Conservation (phyloP, 2,888 invertebrate genomes). For the Linnaemya tessellans region DNA sequence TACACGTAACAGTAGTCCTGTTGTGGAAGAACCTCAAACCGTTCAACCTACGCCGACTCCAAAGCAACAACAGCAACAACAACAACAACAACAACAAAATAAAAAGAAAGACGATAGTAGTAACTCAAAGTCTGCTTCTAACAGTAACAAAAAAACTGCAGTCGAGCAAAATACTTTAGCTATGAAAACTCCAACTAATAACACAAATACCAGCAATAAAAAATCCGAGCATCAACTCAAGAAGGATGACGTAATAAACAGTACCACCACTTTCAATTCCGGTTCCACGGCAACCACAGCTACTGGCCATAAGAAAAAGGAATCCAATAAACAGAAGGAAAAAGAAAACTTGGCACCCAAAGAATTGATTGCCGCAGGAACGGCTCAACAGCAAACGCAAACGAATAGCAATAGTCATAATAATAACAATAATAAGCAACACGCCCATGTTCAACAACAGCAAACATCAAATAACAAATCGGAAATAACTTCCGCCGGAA, state of each 20-base stretch:
- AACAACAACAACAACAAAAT: conserved; percentile 50
- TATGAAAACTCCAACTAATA: conserved; percentile 55
- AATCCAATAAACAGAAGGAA: conserved; percentile 79
- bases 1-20: conserved; percentile 65
- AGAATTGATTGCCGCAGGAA: conserved; percentile 70
- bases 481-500: conserved; percentile 60
- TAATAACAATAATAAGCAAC: conserved; percentile 67
- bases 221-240: conserved; percentile 77
- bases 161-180: conserved; percentile 60
- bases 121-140: conserved; percentile 53
- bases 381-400: conserved; percentile 68
- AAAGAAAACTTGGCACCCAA: conserved; percentile 83
- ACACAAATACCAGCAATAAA: conserved; percentile 64
- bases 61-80: conserved; percentile 51
- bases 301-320: conserved; percentile 75
- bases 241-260: conserved; percentile 79
- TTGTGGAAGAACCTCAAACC: conserved; percentile 62
- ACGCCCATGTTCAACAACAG: conserved; percentile 50
- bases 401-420: conserved; percentile 40
- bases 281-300: conserved; percentile 54
- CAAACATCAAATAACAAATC: conserved; percentile 30
- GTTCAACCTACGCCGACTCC: conserved; percentile 16
- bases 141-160: conserved; percentile 64
- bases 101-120: conserved; percentile 72
- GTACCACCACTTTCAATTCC: conserved; percentile 24